These are phyloP conservation scores for Orchesellides sinensis DNA, from an alignment of 2,888 invertebrate species.

Conservation along the genomic window DNA sequence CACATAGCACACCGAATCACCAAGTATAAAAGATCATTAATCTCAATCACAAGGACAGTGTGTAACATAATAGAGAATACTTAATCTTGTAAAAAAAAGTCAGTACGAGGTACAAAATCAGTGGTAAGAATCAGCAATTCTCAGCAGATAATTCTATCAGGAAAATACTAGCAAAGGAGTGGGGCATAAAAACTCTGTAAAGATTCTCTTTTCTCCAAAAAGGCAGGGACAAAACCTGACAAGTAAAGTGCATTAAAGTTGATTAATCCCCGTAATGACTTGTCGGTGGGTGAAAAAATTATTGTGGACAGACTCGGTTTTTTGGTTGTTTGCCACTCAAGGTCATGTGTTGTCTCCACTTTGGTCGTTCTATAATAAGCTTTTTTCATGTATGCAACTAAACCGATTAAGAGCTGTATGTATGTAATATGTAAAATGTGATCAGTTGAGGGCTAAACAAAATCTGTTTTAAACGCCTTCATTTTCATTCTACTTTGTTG, in stretches of 20 bases:
- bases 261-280: slow-evolving; percentile 54
- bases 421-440: neutral
- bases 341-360: neutral
- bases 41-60: slow-evolving; percentile 48
- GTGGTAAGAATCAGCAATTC: slow-evolving; percentile 12
- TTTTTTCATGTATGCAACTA: neutral
- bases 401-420: too few species aligned
- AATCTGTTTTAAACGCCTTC: neutral
- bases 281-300: slow-evolving; percentile 29
- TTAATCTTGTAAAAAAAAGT: slow-evolving; percentile 40
- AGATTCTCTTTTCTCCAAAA: slow-evolving; percentile 15
- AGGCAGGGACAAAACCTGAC: slow-evolving; percentile 41
- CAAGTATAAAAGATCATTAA: slow-evolving; percentile 55
- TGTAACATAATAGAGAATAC: slow-evolving; percentile 27
- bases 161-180: neutral
- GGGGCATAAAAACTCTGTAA: slow-evolving; percentile 1
- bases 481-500: neutral
- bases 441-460: neutral
- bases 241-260: slow-evolving; percentile 54
- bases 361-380: slow-evolving; percentile 6
- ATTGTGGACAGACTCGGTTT: slow-evolving; percentile 16
- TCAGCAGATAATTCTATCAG: slow-evolving; percentile 26
- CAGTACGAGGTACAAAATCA: slow-evolving; percentile 8
- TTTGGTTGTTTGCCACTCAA: neutral
- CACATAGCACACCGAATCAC: slow-evolving; percentile 42